Base-by-base conservation (phyloP, 2,888 invertebrate genomes). In the Leptinotarsa rubiginosa region DNA sequence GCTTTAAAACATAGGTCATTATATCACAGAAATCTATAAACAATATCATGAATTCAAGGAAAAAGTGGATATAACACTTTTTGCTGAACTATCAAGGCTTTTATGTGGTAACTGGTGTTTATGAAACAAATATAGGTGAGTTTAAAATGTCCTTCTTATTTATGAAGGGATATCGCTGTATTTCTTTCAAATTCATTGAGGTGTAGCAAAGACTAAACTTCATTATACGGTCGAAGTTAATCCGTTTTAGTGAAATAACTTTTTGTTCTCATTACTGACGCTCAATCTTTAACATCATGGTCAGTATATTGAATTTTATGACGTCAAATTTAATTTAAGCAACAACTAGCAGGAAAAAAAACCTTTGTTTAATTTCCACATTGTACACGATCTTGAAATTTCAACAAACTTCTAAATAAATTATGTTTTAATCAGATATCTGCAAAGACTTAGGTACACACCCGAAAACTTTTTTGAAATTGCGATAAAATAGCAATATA, bases 161-260 rank as follows among this genome's bases (percentile, higher is more conserved):
- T 69, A 69, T 62, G 41, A 16, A 62, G 31, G 25, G 12, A 62
- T 69, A 22, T 47, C 13, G n/a, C 56, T 41, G 16, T 47, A 47
- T 56, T 56, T 31, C 41, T 20, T 56, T 20, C 56, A 15, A 16
- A 47, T 59, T 56, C 69, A 69, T 13, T 69, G 49, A 56, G 16
- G 69, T 69, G 59, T 69, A 69, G 41, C 69, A 20, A n/a, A 62
- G n/a, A 62, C n/a, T 31, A n/a, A 62, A 62, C n/a, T 13, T 16
- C 62, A 41, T 62, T 62, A n/a, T n/a, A 62, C n/a, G 62, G 62
- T 62, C 31, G 13, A n/a, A 4, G 25, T 41, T 41, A n/a, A 62
- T 62, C 31, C 18, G 62, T 62, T 62, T 62, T n/a, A n/a, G 31
- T 62, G 18, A 25, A 62, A 20, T 62, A n/a, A 5, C 22, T 22